Conservation (phyloP, 2,113 vertebrate species). For the Megatriorchis doriae region DNA sequence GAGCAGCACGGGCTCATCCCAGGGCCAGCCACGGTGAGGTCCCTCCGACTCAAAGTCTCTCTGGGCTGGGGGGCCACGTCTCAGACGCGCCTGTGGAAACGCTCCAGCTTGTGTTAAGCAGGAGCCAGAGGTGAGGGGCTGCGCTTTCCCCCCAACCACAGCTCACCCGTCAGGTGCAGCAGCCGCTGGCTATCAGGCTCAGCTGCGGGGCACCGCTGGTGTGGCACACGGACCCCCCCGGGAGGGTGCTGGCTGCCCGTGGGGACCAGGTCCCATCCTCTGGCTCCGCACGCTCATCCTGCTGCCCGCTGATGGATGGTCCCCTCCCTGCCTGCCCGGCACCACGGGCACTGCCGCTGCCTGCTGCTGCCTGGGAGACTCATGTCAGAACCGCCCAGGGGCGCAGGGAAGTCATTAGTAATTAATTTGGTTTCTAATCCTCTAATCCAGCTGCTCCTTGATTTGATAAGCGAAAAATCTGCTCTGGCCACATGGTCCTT, state of each 20-base stretch:
- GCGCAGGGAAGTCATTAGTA: constrained; percentile 44
- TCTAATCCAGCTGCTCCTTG: constrained; percentile 61
- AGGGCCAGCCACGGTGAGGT: neutral
- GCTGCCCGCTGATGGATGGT: accelerated
- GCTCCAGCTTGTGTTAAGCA: neutral
- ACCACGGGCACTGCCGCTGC: neutral
- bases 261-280: neutral
- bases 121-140: neutral
- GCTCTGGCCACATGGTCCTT: constrained; percentile 33
- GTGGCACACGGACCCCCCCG: neutral
- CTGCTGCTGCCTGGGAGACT: neutral
- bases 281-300: neutral
- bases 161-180: neutral
- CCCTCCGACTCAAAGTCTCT: too few species aligned
- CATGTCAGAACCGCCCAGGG: neutral
- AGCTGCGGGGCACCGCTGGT: accelerated
- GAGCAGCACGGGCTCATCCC: neutral
- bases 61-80: accelerated
- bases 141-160: accelerated
- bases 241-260: accelerated
- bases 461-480: constrained; percentile 56
- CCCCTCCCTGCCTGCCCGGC: accelerated
- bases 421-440: constrained; percentile 64
- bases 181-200: too few species aligned
- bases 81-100: accelerated